Percentiles rank a stretch among this genome's conserved stretches.
Conservation (phyloP, 2,113 vertebrate genomes). For the Oceanodroma tethys region DNA sequence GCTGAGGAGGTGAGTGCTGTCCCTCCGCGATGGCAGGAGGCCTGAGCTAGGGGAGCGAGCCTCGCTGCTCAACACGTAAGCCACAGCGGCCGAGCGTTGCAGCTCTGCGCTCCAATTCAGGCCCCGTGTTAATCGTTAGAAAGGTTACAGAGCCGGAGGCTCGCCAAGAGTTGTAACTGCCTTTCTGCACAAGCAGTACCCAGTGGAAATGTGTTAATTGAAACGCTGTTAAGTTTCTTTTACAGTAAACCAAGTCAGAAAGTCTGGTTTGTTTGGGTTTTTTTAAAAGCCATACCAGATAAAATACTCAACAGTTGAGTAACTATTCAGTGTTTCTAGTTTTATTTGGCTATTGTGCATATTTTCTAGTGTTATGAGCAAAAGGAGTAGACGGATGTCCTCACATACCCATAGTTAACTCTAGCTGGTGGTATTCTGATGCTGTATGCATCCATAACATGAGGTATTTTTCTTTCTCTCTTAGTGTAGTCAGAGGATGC, state of each 20-base stretch:
- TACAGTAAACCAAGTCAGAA: neutral
- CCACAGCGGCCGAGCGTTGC: rapidly evolving
- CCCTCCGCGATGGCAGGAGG: neutral
- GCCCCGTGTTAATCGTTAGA: neutral
- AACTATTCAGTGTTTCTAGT: neutral
- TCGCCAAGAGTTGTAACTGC: neutral
- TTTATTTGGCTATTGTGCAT: neutral
- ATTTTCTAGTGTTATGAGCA: neutral
- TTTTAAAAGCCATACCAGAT: neutral
- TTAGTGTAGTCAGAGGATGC: neutral
- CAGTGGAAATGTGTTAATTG: neutral
- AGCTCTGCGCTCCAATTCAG: neutral
- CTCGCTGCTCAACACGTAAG: rapidly evolving
- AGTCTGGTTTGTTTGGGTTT: neutral
- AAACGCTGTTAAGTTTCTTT: neutral
- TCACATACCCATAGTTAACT: neutral
- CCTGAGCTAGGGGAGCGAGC: neutral
- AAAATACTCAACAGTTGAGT: neutral
- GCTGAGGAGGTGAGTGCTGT: neutral
- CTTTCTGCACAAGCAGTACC: neutral
- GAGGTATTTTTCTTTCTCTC: neutral
- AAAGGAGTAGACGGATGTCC: neutral
- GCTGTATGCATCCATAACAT: neutral
- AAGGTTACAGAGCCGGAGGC: neutral
- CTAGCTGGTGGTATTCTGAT: neutral